phyloP scores from a whole-genome alignment of 2,113 vertebrate species.

The Dicaeum eximium region DNA sequence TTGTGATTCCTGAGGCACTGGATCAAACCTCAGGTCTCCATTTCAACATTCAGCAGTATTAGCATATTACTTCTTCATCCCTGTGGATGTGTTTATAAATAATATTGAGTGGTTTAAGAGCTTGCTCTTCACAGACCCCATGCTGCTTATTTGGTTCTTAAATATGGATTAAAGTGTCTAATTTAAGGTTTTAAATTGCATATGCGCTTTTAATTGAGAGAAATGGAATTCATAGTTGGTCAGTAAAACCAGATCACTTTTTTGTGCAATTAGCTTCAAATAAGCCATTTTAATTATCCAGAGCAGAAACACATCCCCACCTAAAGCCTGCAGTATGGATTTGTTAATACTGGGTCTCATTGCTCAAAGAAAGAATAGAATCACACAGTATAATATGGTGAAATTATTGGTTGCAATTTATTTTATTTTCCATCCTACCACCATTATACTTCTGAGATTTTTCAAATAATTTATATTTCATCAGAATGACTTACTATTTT shows the following conservation, averaged over 20 bases:
- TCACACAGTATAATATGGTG: neutral
- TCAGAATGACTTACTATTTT: neutral
- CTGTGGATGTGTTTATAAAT: neutral
- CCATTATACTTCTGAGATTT: neutral
- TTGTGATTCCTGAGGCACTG: neutral
- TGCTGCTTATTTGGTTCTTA: slow-evolving; percentile 8
- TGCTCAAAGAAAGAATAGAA: neutral
- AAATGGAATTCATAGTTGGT: neutral
- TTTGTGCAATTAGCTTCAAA: neutral
- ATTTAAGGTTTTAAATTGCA: slow-evolving; percentile 1
- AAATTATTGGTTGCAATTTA: neutral
- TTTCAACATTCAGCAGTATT: neutral
- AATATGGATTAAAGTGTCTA: neutral
- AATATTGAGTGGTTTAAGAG: neutral
- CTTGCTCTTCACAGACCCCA: neutral
- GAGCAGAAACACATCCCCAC: neutral
- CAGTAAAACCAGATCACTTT: neutral
- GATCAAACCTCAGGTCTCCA: neutral
- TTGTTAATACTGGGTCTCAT: neutral
- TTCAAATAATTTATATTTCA: neutral
- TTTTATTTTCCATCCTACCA: neutral
- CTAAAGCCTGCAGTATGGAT: neutral
- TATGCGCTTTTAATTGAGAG: neutral
- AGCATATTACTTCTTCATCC: neutral
- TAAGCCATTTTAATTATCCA: neutral